Base-by-base conservation (phyloP, 2,888 invertebrate genomes). In the Drosophila antonietae region DNA sequence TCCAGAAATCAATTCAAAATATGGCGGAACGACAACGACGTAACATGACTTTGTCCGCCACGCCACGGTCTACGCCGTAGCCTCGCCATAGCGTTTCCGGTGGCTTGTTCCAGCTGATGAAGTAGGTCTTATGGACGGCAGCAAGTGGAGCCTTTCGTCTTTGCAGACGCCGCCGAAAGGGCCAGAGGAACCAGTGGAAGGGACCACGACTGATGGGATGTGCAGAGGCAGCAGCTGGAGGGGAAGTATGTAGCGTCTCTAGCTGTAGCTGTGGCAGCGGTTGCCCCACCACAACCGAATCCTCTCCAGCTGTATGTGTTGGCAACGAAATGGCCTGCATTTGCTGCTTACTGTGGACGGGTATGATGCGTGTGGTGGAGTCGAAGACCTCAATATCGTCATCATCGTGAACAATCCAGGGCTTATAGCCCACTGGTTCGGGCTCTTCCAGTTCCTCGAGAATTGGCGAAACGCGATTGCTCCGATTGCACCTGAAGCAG, bases 81-180 rank as follows among this genome's bases (percentile, higher is more conserved):
- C 88, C 90, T 33, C 79, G 83, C 70, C 73, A 81, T 9, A 77
- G 49, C 1, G 81, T 81, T 9, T 90, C 84, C 20, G 92, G 85
- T 15, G 89, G 90, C n/a, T 92, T 92, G 65, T 76, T 87, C 92
- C 92, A 92, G 4, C 88, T 85, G 1, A 92, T 88, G 60, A 92
- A 92, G 65, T 91, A 92, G 0, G 91, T 92, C 66, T 92, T 92
- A 65, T 92, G 91, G 1, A 92, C 91, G 12, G 91, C 91, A 0
- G 92, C 91, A 15, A 72, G 56, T 7, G 66, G 75, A 0, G 69
- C 28, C 15, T 71, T 83, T n/a, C 49, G 81, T 68, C 18, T 41
- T 41, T 60, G 18, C 31, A 43, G 39, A 20, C 81, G 90, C 60
- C 83, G 72, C 0, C 87, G 82, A 28, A 91, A 91, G 14, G 91